Evolutionary conservation across 2,797 vertebrate species (phyloP), one percentile per base, ranked within the genome.

Genomic region (Alfaro cultratus): DNA sequence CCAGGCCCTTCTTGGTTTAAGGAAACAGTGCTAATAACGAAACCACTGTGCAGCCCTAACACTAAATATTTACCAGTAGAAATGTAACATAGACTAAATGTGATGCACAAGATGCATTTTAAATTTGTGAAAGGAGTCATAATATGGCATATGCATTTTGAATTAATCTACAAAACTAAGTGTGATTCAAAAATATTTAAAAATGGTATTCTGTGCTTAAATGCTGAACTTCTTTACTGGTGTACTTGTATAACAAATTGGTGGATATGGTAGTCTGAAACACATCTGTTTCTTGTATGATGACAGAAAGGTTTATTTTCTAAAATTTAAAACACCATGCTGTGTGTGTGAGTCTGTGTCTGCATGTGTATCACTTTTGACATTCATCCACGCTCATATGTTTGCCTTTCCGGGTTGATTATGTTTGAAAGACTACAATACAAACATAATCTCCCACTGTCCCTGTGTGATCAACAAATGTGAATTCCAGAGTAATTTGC

Each of bases 341-440:
- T 81, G 81, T 73, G 79, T 81, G 74, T 71, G 70, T 84, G 29
- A 16, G 29, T 62, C 29, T 51, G n/a, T 79, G 83, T 74, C 67
- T 68, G 79, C n/a, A 53, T 74, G 68, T 74, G 75, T 82, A 71
- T 73, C 62, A 13, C 36, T 80, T 78, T 85, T 81, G 76, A 84
- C 74, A 72, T 83, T 75, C 57, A 71, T 89, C 73, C 82, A 85
- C 76, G 88, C 92, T 89, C 78, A 57, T 77, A 75, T 74, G 67
- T 91, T 83, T 84, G 78, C 78, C 62, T 88, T 85, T 86, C 89
- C 87, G 84, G 73, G 86, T 67, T 91, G 83, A 95, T 92, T 88
- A 94, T 89, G 95, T 95, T 95, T 95, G 90, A 95, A 94, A 94
- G 89, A 89, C 82, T 89, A 88, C 94, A 94, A 94, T 94, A 91